Evolutionary conservation across 2,113 vertebrate genomes (phyloP).

Genomic region (Anser cygnoides): DNA sequence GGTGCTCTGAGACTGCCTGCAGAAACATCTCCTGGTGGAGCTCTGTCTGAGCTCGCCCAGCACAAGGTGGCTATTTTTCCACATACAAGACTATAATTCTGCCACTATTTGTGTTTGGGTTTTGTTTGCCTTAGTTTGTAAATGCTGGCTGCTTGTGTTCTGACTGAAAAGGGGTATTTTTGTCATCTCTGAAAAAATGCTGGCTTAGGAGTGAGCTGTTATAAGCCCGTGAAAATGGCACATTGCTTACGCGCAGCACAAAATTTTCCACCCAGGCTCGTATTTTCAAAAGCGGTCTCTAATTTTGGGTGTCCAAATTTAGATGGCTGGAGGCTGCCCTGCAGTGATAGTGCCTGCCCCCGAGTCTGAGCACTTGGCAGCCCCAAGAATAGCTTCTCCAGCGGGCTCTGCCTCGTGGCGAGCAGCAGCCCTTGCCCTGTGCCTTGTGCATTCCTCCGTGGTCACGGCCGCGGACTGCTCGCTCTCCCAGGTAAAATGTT

Average conservation of each 20-base stretch:
- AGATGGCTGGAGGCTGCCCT: not conserved
- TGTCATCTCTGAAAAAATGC: not conserved
- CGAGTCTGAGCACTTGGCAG: not conserved
- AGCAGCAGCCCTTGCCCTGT: not conserved
- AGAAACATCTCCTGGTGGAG: not conserved
- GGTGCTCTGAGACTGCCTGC: not conserved
- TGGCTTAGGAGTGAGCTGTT: not conserved
- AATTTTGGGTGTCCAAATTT: slow-evolving; percentile 51
- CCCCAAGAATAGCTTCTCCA: slow-evolving; percentile 15
- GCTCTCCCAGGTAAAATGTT: not conserved
- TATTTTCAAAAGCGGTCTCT: slow-evolving; percentile 31
- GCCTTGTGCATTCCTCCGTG: not conserved
- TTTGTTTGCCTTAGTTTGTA: slow-evolving; percentile 35
- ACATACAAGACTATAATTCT: not conserved
- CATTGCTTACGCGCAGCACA: not conserved
- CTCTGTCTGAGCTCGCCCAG: not conserved
- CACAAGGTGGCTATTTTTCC: not conserved
- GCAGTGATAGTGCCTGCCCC: not conserved
- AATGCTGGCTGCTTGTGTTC: not conserved
- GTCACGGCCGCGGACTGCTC: slow-evolving; percentile 12
- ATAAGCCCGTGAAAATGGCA: slow-evolving; percentile 26
- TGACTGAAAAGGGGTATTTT: not conserved
- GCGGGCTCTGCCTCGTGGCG: not conserved
- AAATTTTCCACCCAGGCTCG: slow-evolving; percentile 23
- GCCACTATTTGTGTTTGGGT: not conserved